phyloP scores from a whole-genome alignment of 2,888 invertebrate species.

The Halictus quadricinctus region DNA sequence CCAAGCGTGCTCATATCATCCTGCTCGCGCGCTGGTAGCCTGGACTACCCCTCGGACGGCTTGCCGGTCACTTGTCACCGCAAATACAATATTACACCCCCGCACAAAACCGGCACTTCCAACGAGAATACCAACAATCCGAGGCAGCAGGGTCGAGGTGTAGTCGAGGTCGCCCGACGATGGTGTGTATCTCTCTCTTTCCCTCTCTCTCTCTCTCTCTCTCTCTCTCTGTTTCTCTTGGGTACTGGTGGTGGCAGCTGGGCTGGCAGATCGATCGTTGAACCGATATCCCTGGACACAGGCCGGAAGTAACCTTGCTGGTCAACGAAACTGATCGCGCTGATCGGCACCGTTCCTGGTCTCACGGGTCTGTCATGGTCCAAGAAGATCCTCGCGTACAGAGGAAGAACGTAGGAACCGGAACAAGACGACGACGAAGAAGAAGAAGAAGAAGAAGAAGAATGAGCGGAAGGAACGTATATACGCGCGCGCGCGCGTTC shows the following conservation, averaged over 20 bases:
- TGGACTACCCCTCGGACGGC: constrained; percentile 62
- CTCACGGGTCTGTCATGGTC: constrained; percentile 40
- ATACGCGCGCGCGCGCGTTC: constrained; percentile 7
- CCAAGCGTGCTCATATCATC: constrained; percentile 82
- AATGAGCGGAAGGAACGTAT: background rate
- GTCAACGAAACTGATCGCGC: constrained; percentile 9
- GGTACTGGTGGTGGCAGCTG: background rate
- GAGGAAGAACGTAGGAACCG: constrained; percentile 19
- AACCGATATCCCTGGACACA: background rate
- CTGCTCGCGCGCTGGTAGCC: constrained; percentile 74
- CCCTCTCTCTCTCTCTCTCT: background rate
- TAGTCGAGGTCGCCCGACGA: background rate
- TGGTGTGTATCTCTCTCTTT: background rate
- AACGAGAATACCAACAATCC: constrained; percentile 45
- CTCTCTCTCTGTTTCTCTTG: background rate
- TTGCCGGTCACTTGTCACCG: constrained; percentile 68
- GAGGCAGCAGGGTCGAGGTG: constrained; percentile 37
- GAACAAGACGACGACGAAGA: background rate
- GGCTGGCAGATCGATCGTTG: background rate
- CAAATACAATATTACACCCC: constrained; percentile 58
- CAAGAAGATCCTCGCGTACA: constrained; percentile 9
- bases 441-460: background rate
- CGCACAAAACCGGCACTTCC: constrained; percentile 65
- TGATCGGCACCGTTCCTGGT: background rate
- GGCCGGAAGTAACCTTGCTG: background rate